Evolutionary conservation across 2,797 vertebrate species (phyloP).

Genomic region (Brotula barbata): DNA sequence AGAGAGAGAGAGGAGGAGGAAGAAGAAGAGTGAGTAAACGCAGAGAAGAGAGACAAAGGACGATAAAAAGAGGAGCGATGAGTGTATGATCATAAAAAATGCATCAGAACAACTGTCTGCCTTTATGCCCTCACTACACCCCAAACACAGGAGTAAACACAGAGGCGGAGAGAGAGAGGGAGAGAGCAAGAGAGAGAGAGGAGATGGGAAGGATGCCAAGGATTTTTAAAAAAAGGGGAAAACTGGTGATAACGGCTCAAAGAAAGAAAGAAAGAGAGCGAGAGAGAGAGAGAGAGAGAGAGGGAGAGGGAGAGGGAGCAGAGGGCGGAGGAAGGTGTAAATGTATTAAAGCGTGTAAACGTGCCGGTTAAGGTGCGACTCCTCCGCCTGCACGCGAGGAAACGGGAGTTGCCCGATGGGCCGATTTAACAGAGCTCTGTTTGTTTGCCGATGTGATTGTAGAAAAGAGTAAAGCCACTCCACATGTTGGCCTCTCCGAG

Average conservation of each 20-base stretch:
- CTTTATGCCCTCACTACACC: neutral
- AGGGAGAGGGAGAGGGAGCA: neutral
- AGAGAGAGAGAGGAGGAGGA: slow-evolving; percentile 15
- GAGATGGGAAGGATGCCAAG: neutral
- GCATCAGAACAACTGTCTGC: slow-evolving; percentile 40
- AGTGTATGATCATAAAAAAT: slow-evolving; percentile 34
- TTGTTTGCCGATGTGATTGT: neutral
- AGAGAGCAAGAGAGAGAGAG: slow-evolving; percentile 12
- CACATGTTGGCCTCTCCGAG: slow-evolving; percentile 8
- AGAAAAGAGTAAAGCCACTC: slow-evolving; percentile 2
- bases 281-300: neutral
- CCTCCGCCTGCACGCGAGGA: too few species aligned
- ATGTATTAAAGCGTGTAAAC: too few species aligned
- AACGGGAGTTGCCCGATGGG: neutral
- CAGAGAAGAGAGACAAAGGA: slow-evolving; percentile 22
- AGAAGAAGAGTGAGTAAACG: slow-evolving; percentile 27
- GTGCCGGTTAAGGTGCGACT: too few species aligned
- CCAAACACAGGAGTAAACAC: slow-evolving; percentile 20
- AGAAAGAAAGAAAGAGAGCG: neutral
- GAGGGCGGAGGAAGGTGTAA: neutral
- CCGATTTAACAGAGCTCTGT: neutral
- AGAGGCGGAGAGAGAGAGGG: slow-evolving; percentile 15
- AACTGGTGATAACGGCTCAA: neutral
- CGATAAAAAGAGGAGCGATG: slow-evolving; percentile 20
- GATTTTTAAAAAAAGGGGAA: neutral